These are phyloP conservation scores for Drosophila kikkawai DNA, from an alignment of 1,140 invertebrate genomes.

Conservation along the genomic window DNA sequence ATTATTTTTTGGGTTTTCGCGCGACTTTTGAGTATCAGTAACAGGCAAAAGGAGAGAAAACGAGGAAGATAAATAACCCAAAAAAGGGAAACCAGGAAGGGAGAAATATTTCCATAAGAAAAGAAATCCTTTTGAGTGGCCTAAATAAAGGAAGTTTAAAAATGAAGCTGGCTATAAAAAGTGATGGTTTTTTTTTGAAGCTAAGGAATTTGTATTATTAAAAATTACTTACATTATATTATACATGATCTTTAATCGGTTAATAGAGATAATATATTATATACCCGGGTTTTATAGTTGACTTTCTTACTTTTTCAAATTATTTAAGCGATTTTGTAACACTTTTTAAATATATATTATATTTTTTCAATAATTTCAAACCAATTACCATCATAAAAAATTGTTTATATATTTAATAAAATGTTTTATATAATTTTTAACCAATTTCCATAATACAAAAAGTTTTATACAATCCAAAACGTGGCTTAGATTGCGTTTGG, in stretches of 20 bases:
- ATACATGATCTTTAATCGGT: not conserved
- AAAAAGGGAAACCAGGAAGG: slow-evolving; percentile 2
- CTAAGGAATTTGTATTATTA: not conserved
- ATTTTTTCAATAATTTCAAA: not conserved
- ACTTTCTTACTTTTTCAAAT: not conserved
- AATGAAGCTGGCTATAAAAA: not conserved
- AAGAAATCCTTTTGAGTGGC: slow-evolving; percentile 9
- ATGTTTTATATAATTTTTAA: not conserved
- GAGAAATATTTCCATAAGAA: slow-evolving; percentile 5
- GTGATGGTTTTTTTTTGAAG: not conserved
- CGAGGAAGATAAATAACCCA: slow-evolving; percentile 17
- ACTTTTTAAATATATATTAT: not conserved
- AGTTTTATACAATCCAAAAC: not conserved
- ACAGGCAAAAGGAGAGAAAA: slow-evolving; percentile 7
- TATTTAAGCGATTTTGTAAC: too few species aligned
- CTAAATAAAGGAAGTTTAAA: not conserved
- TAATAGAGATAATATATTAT: too few species aligned
- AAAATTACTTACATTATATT: not conserved
- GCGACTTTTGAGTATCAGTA: slow-evolving; percentile 14
- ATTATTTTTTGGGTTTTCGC: slow-evolving; percentile 34
- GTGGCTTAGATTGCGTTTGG: not conserved
- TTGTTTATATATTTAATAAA: not conserved
- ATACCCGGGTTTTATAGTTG: too few species aligned
- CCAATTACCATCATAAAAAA: not conserved
- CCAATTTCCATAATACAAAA: not conserved